A percentile compares a stretch with the other conserved stretches of the same genome.
Conservation (phyloP, 30 jellyfish, hydroid and myxozoan genomes). For the Aurelia aurita complex sp. Pacific region DNA sequence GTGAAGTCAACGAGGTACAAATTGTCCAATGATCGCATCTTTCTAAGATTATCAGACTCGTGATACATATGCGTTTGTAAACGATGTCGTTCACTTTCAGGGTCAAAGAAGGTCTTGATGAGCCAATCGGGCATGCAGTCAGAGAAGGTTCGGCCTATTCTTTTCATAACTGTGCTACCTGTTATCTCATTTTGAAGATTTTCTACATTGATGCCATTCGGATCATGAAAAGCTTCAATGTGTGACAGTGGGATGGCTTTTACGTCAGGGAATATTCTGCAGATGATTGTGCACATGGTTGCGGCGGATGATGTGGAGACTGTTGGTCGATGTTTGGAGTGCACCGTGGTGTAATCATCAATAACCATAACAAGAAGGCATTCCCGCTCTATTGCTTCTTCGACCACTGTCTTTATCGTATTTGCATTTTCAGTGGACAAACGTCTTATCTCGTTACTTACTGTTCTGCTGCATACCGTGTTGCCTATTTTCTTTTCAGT, state of each 20-base stretch:
- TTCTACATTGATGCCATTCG: not conserved
- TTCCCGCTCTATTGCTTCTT: not conserved
- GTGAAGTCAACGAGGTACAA: constrained; percentile 1
- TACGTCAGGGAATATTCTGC: not conserved
- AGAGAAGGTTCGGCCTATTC: not conserved
- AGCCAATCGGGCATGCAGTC: constrained; percentile 17
- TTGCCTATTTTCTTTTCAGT: constrained; percentile 29
- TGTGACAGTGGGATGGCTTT: not conserved
- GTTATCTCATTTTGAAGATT: not conserved
- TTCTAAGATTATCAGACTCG: not conserved
- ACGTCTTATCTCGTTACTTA: constrained; percentile 16
- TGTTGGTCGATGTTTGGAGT: not conserved
- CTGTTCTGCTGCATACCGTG: constrained; percentile 34
- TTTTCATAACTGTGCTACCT: not conserved
- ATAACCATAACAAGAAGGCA: constrained; percentile 1
- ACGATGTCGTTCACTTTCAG: not conserved
- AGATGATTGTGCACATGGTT: not conserved
- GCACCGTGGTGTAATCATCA: constrained; percentile 33
- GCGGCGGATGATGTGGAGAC: not conserved
- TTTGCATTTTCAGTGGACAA: not conserved
- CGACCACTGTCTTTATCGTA: constrained; percentile 9
- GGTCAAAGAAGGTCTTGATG: not conserved
- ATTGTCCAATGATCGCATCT: not conserved
- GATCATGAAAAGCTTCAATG: not conserved
- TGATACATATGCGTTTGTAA: not conserved